Percentiles rank a stretch among this genome's conserved stretches.
Evolutionary conservation across 2,888 invertebrate species (phyloP).

Genomic region (Seira ritae): DNA sequence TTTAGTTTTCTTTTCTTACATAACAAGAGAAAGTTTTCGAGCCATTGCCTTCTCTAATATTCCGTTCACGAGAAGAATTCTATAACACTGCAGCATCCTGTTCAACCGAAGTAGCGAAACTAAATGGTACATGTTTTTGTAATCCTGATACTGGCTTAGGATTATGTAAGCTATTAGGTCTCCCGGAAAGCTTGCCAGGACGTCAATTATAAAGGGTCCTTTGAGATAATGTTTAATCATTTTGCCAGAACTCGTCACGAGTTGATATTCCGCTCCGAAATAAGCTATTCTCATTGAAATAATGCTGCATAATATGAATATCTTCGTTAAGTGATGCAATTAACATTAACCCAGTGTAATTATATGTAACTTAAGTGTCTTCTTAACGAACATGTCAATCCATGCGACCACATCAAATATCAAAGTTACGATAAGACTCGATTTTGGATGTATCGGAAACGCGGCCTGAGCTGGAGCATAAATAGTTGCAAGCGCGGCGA

Average conservation of each 20-base stretch:
- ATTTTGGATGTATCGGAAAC: slow-evolving; percentile 60
- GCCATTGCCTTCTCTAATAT: slow-evolving; percentile 63
- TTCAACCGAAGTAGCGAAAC: slow-evolving; percentile 61
- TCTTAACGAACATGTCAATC: slow-evolving; percentile 68
- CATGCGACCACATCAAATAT: slow-evolving; percentile 68
- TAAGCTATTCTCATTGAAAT: slow-evolving; percentile 60
- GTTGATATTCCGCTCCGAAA: slow-evolving; percentile 59
- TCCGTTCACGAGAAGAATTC: slow-evolving; percentile 56
- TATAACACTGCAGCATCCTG: slow-evolving; percentile 65
- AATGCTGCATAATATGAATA: slow-evolving; percentile 13
- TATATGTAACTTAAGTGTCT: no score
- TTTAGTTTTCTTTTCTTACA: no score
- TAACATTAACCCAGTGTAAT: no score
- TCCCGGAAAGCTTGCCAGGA: slow-evolving; percentile 65
- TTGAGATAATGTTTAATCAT: slow-evolving; percentile 65
- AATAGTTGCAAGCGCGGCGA: slow-evolving; percentile 39
- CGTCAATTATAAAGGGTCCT: slow-evolving; percentile 67
- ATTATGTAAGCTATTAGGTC: slow-evolving; percentile 50
- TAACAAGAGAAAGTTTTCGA: slow-evolving; percentile 66
- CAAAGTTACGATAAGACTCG: slow-evolving; percentile 34
- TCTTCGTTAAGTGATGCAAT: no score
- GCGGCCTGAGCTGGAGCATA: slow-evolving; percentile 60
- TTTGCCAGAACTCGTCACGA: slow-evolving; percentile 50
- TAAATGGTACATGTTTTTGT: slow-evolving; percentile 41
- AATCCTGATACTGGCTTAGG: slow-evolving; percentile 19